A percentile compares a stretch with the other conserved stretches of the same genome.
Conservation (phyloP, 2,113 vertebrate species). For the Zapornia atra region DNA sequence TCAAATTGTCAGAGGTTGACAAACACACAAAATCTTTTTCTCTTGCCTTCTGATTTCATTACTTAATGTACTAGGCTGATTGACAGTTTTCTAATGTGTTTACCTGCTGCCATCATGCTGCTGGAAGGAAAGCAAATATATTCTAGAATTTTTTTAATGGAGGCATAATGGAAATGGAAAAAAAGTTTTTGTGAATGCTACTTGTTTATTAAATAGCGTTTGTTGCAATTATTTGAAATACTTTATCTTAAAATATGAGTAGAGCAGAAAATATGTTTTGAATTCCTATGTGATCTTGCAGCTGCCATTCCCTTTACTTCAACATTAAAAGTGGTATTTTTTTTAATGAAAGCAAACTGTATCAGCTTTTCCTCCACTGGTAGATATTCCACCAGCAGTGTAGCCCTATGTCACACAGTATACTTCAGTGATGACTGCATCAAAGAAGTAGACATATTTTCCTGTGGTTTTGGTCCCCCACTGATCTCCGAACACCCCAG, state of each 20-base stretch:
- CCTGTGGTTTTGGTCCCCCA: background rate
- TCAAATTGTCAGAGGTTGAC: background rate
- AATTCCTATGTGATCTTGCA: background rate
- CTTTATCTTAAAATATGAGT: background rate
- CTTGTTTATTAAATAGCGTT: background rate
- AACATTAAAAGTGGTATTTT: background rate
- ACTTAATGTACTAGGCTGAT: background rate
- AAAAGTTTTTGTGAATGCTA: background rate
- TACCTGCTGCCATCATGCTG: background rate
- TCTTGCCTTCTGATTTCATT: conserved; percentile 18
- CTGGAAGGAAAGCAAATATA: background rate
- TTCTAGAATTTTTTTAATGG: background rate
- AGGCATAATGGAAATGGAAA: background rate
- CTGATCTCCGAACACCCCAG: background rate
- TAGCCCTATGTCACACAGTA: background rate
- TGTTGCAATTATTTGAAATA: background rate
- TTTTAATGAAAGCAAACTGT: background rate
- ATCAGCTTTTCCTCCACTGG: background rate
- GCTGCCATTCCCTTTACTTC: background rate
- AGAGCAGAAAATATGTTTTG: background rate
- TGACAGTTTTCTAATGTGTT: background rate
- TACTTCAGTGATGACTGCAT: no score
- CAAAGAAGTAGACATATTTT: background rate
- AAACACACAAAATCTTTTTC: background rate
- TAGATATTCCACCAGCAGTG: background rate